Evolutionary conservation across 2,113 vertebrate genomes (phyloP).

Genomic region (Electrona antarctica): DNA sequence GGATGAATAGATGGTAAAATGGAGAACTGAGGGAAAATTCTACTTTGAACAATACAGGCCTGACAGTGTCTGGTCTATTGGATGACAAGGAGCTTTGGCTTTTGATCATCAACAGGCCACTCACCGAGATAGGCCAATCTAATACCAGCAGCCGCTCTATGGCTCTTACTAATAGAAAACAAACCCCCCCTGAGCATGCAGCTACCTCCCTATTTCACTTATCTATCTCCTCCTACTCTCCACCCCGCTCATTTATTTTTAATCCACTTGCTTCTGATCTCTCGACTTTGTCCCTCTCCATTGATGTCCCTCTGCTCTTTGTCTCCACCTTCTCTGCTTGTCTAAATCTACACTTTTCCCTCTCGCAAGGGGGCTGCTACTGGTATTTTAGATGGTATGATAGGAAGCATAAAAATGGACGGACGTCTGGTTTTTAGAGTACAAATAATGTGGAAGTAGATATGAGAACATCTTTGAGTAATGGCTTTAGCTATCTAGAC

Average conservation of each 20-base stretch:
- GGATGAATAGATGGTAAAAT: neutral
- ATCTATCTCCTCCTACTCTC: neutral
- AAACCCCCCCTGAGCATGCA: slow-evolving; percentile 31
- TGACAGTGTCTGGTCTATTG: slow-evolving; percentile 24
- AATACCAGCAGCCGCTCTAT: slow-evolving; percentile 45
- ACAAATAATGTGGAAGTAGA: too few relatives aligned
- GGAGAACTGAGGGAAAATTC: slow-evolving; percentile 10
- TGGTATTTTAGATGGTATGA: too few relatives aligned
- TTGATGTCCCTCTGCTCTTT: slow-evolving; percentile 6
- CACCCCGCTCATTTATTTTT: slow-evolving; percentile 52
- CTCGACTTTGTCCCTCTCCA: slow-evolving; percentile 24
- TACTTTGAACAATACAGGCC: slow-evolving; percentile 57
- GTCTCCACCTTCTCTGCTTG: neutral
- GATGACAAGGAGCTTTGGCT: slow-evolving; percentile 42
- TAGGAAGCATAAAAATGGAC: too few relatives aligned
- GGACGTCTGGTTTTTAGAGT: too few relatives aligned
- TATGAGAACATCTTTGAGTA: too few relatives aligned
- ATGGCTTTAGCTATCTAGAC: too few relatives aligned
- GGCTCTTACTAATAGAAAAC: slow-evolving; percentile 38
- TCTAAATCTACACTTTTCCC: too few relatives aligned
- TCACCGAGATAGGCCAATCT: slow-evolving; percentile 46
- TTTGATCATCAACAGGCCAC: slow-evolving; percentile 55
- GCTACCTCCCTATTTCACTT: slow-evolving; percentile 16
- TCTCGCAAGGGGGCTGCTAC: too few relatives aligned
- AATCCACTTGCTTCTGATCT: slow-evolving; percentile 70